phyloP scores from a whole-genome alignment of 37 sponge, comb jelly and placozoan species.

The Beroe forskalii region DNA sequence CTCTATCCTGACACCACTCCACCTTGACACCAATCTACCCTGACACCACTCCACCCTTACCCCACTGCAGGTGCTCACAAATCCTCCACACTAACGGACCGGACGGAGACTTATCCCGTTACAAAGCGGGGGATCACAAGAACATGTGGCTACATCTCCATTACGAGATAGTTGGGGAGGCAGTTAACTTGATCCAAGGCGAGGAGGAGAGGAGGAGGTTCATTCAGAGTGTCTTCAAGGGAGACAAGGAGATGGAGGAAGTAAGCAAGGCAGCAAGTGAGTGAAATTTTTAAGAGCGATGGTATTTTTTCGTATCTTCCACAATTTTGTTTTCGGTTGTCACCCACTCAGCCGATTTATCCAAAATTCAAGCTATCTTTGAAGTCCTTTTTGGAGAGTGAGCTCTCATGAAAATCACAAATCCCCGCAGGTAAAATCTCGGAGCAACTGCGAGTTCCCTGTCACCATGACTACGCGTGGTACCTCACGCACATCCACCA shows the following conservation, averaged over 20 bases:
- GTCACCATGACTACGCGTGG: conserved; percentile 7
- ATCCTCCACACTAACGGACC: conserved; percentile 11
- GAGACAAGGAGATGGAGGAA: not conserved
- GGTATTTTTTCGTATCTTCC: no score
- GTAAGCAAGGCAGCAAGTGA: no score
- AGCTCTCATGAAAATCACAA: no score
- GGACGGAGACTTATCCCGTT: not conserved
- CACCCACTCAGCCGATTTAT: no score
- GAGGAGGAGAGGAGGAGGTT: not conserved
- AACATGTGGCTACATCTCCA: conserved; percentile 18
- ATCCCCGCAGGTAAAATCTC: no score
- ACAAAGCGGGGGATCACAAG: not conserved
- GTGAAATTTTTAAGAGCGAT: not conserved
- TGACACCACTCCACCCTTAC: no score
- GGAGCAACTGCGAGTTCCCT: no score
- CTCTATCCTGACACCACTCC: no score
- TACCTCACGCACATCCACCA: not conserved
- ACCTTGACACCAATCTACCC: no score
- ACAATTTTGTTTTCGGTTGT: no score
- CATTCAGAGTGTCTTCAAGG: not conserved
- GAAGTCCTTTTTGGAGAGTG: no score
- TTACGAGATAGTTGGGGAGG: not conserved
- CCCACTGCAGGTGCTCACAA: conserved; percentile 46
- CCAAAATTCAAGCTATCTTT: not conserved
- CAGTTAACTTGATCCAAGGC: not conserved